These are phyloP conservation scores for Tenebrosternarchus preto DNA, from an alignment of 2,113 vertebrate species.

Conservation along the genomic window DNA sequence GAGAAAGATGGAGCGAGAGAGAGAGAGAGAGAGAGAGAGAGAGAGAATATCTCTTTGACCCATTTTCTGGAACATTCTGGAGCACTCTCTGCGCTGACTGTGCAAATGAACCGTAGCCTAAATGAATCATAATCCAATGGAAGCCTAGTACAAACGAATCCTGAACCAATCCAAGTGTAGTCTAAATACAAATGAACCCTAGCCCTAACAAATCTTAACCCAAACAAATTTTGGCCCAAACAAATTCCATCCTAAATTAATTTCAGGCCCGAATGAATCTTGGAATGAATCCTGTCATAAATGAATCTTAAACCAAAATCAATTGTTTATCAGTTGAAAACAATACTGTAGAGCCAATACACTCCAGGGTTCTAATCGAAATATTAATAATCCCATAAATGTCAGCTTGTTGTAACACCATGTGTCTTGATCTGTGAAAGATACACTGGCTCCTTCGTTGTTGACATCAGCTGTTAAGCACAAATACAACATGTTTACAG, in stretches of 20 bases:
- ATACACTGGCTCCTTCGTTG: conserved; percentile 9
- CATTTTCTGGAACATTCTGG: too few relatives aligned
- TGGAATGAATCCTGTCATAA: background rate
- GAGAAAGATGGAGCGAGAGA: too few relatives aligned
- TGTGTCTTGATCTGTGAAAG: background rate
- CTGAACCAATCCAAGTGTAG: background rate
- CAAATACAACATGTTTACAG: background rate
- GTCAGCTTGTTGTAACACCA: too few relatives aligned
- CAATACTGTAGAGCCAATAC: background rate
- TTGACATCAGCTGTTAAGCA: background rate
- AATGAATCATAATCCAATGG: too few relatives aligned
- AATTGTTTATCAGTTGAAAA: background rate
- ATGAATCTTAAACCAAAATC: background rate
- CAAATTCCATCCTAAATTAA: background rate
- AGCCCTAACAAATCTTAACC: background rate
- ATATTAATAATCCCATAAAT: too few relatives aligned
- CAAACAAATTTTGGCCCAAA: background rate
- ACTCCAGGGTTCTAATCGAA: background rate
- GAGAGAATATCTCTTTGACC: background rate
- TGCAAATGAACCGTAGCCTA: too few relatives aligned
- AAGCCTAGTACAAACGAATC: background rate
- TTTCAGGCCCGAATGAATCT: background rate
- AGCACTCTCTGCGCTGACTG: too few relatives aligned
- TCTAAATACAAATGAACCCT: background rate
- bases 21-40: background rate